Percentiles rank a stretch among this genome's conserved stretches.
phyloP scores from a whole-genome alignment of 1,140 invertebrate genomes.

The Colletes gigas region DNA sequence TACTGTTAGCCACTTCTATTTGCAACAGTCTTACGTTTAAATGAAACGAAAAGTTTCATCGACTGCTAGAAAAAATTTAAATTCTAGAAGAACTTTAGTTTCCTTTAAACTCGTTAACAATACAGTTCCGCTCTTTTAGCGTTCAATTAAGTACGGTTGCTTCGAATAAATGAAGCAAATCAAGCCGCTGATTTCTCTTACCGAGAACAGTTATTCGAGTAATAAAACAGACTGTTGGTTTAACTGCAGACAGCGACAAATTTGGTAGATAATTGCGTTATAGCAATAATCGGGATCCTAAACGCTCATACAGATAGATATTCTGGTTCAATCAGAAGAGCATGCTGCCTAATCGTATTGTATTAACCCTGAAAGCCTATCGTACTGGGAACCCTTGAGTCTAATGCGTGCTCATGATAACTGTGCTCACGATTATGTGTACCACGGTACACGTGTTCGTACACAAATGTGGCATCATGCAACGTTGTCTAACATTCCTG shows the following conservation, averaged over 20 bases:
- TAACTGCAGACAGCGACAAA: neutral
- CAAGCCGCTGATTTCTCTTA: too few species aligned
- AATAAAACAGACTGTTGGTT: too few species aligned
- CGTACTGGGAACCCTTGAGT: constrained; percentile 9
- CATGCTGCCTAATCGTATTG: constrained; percentile 5
- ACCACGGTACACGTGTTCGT: neutral
- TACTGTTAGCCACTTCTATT: too few species aligned
- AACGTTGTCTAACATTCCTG: neutral
- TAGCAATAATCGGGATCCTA: constrained; percentile 14
- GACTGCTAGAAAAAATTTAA: too few species aligned
- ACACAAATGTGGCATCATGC: neutral
- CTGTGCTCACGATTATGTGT: constrained; percentile 26
- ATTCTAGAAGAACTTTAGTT: too few species aligned
- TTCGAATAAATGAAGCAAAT: too few species aligned
- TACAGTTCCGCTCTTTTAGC: too few species aligned
- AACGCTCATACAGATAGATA: neutral
- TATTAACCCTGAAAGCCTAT: constrained; percentile 39
- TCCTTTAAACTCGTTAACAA: too few species aligned
- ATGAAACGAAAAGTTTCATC: too few species aligned
- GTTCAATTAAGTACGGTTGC: too few species aligned
- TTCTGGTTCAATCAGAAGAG: constrained; percentile 23
- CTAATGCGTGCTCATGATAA: constrained; percentile 19
- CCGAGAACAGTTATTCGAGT: too few species aligned
- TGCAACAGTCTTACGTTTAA: too few species aligned
- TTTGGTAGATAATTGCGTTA: neutral